Evolutionary conservation across 2,113 vertebrate species (phyloP).

Genomic region (Pseudorhombus dupliciocellatus): DNA sequence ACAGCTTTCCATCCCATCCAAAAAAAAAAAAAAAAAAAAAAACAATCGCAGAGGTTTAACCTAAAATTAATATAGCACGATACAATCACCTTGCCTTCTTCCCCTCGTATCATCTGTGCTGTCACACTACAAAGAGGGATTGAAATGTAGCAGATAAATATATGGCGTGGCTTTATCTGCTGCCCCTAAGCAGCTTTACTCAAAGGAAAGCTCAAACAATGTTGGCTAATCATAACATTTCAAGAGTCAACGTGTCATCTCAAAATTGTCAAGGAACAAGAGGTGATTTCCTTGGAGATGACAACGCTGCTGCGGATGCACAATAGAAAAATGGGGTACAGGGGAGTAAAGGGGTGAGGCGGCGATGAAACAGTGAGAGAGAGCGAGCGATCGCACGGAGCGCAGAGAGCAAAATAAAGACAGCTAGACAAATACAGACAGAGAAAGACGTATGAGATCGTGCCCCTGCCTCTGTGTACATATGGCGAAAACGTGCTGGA

Average conservation of each 20-base stretch:
- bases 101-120: slow-evolving; percentile 49
- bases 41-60: slow-evolving; percentile 46
- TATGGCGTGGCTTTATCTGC: slow-evolving; percentile 66
- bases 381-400: slow-evolving; percentile 3
- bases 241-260: slow-evolving; percentile 61
- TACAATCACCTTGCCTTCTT: slow-evolving; percentile 55
- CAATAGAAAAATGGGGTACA: slow-evolving; percentile 41
- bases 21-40: no score
- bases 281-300: slow-evolving; percentile 65
- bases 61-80: slow-evolving; percentile 58
- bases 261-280: slow-evolving; percentile 59
- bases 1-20: slow-evolving; percentile 21
- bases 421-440: slow-evolving; percentile 69
- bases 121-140: slow-evolving; percentile 66
- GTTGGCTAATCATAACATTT: slow-evolving; percentile 72
- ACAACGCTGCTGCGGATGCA: slow-evolving; percentile 51
- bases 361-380: slow-evolving; percentile 27
- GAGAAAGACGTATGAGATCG: slow-evolving; percentile 70
- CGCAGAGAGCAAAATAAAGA: slow-evolving; percentile 63
- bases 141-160: slow-evolving; percentile 73
- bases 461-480: slow-evolving; percentile 70
- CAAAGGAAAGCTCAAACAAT: slow-evolving; percentile 67
- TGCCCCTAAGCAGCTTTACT: slow-evolving; percentile 77
- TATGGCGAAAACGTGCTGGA: slow-evolving; percentile 57
- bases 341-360: slow-evolving; percentile 32